Evolutionary conservation across 2,797 vertebrate genomes (phyloP), one percentile per base, ranked within the genome.

Genomic region (Diplodus puntazzo): DNA sequence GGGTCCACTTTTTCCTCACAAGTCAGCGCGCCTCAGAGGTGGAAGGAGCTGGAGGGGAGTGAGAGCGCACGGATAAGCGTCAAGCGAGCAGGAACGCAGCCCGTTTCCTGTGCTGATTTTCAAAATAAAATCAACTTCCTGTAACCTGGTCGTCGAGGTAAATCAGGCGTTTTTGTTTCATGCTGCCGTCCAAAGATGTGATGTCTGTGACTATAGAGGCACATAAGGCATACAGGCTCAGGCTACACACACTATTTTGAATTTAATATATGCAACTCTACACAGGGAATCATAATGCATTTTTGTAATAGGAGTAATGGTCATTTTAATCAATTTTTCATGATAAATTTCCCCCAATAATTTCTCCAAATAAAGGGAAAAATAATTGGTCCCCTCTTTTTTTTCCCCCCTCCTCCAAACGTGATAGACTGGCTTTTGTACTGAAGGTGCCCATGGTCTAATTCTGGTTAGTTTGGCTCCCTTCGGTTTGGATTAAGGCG

Each of bases 401-500:
- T 39, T 39, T 39, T 39, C 2, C 2, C n/a, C n/a, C n/a, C n/a
- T n/a, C n/a, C n/a, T 30, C 30, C 0, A 3, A 39, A 63, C 34
- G 52, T 20, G 21, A n/a, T 6, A 3, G 14, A 42, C 0, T 9
- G 46, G 57, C 72, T 77, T 86, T 90, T 90, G 84, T 62, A 2
- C 59, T 87, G 83, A 85, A 79, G 43, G 59, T n/a, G 4, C 43
- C 4, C 0, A 6, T 11, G 23, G 17, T 75, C 54, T 73, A 2
- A 61, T 68, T 70, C 75, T 66, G 63, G 27, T 46, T 49, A 49
- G 52, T 85, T 87, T 82, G 77, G 66, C 80, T 71, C 9, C 8
- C 48, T 53, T 87, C 25, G 10, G 27, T 70, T 67, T 76, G 89
- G 93, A 92, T 92, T 92, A 90, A 69, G 82, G 54, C 85, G 80